Evolutionary conservation across 2,113 vertebrate species (phyloP), one percentile per base, ranked within the genome.

Genomic region (Odocoileus virginianus): DNA sequence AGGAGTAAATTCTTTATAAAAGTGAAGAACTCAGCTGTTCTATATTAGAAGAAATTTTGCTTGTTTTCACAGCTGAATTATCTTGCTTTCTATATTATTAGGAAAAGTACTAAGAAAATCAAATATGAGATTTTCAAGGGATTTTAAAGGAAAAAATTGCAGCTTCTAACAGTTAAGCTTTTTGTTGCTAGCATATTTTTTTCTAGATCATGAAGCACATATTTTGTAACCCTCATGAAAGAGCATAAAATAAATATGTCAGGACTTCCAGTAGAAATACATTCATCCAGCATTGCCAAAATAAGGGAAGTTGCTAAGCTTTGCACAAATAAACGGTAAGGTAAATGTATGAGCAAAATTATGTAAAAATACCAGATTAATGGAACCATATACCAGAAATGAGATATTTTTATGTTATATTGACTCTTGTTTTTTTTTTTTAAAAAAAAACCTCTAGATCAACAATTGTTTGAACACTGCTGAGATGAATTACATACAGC

Each of bases 21-120:
- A 47, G 47, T 17, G 3, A 60, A 10, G 2, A 15, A 40, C 84
- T 97, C 92, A 79, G 43, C 55, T 33, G 7, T 57, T 93, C 60
- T 47, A 16, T 23, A 4, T 94, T 96, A 91, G 90, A 95, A 64
- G 60, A 60, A 50, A 36, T 25, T 47, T 13, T 64, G 54, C 50
- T 25, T 55, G 86, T 96, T 97, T 97, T 82, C 82, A 82, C 89
- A 96, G 92, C 82, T 95, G 92, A 95, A 97, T 95, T 88, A 91
- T 64, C 83, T 97, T 94, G 43, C 85, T 74, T 95, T 97, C 61
- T 19, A 30, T 84, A 67, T 86, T 61, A 58, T 95, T 55, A 89
- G 71, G 13, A 40, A 43, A 14, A 43, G 9, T 25, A 87, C 19
- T 79, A 58, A 93, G 45, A 78, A 96, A 98, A 91, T 60, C 64